phyloP scores from a whole-genome alignment of 2,888 invertebrate species.

The Norana najaformis region DNA sequence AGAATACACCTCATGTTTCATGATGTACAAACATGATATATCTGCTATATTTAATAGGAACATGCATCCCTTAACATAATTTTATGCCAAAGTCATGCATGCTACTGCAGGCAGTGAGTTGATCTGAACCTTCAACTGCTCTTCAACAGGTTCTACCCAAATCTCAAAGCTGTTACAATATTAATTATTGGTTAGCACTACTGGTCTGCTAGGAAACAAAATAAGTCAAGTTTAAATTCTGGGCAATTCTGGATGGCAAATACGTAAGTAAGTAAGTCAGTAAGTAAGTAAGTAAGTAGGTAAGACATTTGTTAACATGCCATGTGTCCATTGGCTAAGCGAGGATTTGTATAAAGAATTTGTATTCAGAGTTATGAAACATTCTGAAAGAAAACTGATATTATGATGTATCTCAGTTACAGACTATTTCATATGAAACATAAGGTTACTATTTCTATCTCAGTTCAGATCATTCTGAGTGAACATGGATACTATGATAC shows the following conservation, averaged over 20 bases:
- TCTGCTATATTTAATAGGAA: neutral
- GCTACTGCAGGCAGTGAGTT: neutral
- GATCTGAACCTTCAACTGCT: neutral
- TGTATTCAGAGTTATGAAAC: too few relatives aligned
- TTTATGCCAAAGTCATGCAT: neutral
- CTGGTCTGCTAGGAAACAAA: too few relatives aligned
- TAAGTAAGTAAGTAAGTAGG: too few relatives aligned
- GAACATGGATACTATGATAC: neutral
- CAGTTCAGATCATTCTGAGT: neutral
- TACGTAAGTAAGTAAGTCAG: too few relatives aligned
- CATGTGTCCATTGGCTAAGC: too few relatives aligned
- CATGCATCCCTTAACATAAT: neutral
- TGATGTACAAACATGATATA: neutral
- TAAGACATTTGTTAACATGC: too few relatives aligned
- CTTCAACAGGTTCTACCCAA: neutral
- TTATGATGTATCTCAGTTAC: too few relatives aligned
- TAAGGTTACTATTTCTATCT: neutral
- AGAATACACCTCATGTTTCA: too few relatives aligned
- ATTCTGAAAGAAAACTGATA: neutral
- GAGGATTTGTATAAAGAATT: too few relatives aligned
- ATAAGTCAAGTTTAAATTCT: neutral
- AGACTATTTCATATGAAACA: neutral
- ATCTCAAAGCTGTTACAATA: neutral
- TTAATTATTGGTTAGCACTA: too few relatives aligned
- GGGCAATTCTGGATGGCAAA: too few relatives aligned